Base-by-base conservation (phyloP, 1,140 invertebrate genomes). In the Scaptomyza pallida region DNA sequence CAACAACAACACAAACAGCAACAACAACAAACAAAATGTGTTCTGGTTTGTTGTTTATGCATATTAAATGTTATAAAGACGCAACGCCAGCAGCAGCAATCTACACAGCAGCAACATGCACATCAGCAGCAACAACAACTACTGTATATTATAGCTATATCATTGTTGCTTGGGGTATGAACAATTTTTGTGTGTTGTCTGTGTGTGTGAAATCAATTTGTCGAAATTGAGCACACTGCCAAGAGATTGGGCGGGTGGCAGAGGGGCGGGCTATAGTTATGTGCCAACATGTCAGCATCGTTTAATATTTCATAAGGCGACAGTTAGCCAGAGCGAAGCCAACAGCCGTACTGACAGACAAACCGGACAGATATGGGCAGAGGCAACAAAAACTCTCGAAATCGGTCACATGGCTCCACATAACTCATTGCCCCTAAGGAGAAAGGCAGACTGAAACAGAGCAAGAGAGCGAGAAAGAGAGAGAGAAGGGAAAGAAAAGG, bases 131-230 rank as follows among this genome's bases (percentile, higher is more conserved):
- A 51, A 43, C 45, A 47, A 9, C 60, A 45, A 16, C 48, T 44
- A 55, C 59, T 33, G 41, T 30, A 30, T 30, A 30, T 30, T 26
- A 26, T 30, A 26, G 23, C 40, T 47, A 37, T 61, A 47, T 54
- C 50, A 80, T 47, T 82, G 78, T 77, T 72, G 56, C 35, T 54
- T 26, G 33, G 43, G 64, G 6, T 41, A 26, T 21, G 48, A 51
- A 56, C 72, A 71, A 79, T 75, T 9, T 30, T 8, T n/a, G n/a
- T n/a, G n/a, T n/a, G n/a, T n/a, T n/a, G n/a, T n/a, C 6, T 30
- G 47, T 76, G 80, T 86, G 80, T 85, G 80, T 85, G 81, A 86
- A 85, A 85, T 85, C 80, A 85, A 85, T 85, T 85, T 85, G 80
- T 85, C 77, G 47, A 77, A 86, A 85, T 86, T 77, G 64, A 85